Conservation (phyloP, 1,140 invertebrate species). For the Andrena cerasifolii region DNA sequence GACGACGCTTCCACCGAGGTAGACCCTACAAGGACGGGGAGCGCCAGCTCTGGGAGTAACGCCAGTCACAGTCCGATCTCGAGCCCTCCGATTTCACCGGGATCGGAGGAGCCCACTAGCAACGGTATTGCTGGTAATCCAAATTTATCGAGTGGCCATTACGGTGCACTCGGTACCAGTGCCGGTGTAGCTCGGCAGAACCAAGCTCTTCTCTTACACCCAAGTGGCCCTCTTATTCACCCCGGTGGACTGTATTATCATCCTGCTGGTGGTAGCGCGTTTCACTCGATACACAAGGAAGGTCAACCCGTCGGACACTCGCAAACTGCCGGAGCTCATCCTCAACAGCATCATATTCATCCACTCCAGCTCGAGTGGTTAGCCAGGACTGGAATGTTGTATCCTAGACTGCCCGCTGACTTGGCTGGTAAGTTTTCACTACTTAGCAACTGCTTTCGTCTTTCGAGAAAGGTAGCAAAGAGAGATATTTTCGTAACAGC, state of each 20-base stretch:
- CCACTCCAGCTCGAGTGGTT: constrained; percentile 93
- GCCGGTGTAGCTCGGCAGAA: constrained; percentile 72
- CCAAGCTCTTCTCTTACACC: constrained; percentile 75
- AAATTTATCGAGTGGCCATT: constrained; percentile 61
- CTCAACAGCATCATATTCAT: constrained; percentile 85
- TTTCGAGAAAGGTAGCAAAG: no score
- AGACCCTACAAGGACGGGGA: constrained; percentile 68
- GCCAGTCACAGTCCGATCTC: constrained; percentile 74
- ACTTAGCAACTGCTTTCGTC: not conserved
- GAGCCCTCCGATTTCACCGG: constrained; percentile 79
- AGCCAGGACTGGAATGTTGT: constrained; percentile 92
- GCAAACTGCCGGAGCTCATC: constrained; percentile 72
- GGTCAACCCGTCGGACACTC: constrained; percentile 74
- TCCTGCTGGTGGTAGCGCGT: constrained; percentile 77
- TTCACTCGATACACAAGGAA: constrained; percentile 81
- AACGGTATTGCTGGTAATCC: constrained; percentile 55
- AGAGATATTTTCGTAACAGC: no score
- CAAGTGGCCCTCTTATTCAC: constrained; percentile 75
- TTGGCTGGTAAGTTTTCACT: constrained; percentile 80
- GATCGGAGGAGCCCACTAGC: constrained; percentile 75
- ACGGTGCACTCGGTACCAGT: constrained; percentile 54
- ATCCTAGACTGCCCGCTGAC: constrained; percentile 89
- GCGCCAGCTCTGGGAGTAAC: constrained; percentile 78
- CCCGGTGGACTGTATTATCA: constrained; percentile 78
- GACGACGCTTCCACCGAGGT: constrained; percentile 64